Evolutionary conservation across 2,797 vertebrate species (phyloP), one percentile per base, ranked within the genome.

Genomic region (Setipinna tenuifilis): DNA sequence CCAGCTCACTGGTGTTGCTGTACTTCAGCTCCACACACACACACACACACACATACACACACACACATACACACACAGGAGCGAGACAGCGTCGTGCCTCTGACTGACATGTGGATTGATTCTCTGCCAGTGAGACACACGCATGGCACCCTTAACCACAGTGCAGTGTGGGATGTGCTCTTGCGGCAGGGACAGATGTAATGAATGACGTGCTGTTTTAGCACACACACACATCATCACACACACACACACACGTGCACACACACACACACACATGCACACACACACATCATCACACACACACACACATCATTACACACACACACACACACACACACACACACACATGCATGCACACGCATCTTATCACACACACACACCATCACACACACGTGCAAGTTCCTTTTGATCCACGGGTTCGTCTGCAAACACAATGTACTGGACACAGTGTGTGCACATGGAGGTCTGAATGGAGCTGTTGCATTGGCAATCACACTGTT

Each of bases 21-120:
- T 68, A 28, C 25, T 11, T 12, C 31, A n/a, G n/a, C n/a, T n/a
- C n/a, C n/a, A n/a, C n/a, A n/a, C n/a, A n/a, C n/a, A n/a, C n/a
- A n/a, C n/a, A n/a, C n/a, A n/a, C n/a, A n/a, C n/a, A n/a, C n/a
- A n/a, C n/a, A n/a, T n/a, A n/a, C n/a, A n/a, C n/a, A n/a, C n/a
- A n/a, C n/a, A n/a, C n/a, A n/a, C n/a, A n/a, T n/a, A n/a, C 35
- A 21, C 35, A 41, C 35, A 41, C 21, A 41, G 71, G 25, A 21
- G 71, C 44, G 16, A 44, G 71, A 44, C 71, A 78, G 71, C 35
- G 1, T 17, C 41, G 35, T 3, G 35, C 35, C 35, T 12, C 16
- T 44, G 71, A 78, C 71, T 78, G 71, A 78, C 31, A 41, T 19
- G 71, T 41, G 5, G 44, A 78, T 78, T 78, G 71, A 78, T 44